Percentiles rank a stretch among this genome's conserved stretches.
Conservation (phyloP, 2,797 vertebrate genomes). For the Falco cherrug region DNA sequence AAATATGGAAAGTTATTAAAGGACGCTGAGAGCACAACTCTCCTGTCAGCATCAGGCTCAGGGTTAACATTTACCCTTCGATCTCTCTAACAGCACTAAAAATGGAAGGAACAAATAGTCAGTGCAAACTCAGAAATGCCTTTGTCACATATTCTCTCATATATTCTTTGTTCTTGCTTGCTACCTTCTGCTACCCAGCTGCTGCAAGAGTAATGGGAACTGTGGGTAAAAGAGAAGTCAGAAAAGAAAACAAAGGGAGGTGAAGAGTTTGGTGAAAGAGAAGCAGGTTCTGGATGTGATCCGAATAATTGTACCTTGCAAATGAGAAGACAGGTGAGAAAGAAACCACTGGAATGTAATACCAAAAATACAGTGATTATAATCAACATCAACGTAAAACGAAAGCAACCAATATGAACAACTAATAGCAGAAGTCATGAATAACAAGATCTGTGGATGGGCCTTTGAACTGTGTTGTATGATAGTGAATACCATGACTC, state of each 20-base stretch:
- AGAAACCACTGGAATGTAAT: background rate
- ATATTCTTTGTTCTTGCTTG: background rate
- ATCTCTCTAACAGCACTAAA: background rate
- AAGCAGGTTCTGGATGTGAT: background rate
- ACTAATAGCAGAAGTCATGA: background rate
- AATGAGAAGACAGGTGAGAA: background rate
- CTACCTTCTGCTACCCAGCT: background rate
- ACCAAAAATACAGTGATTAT: background rate
- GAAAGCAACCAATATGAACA: background rate
- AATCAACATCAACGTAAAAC: background rate
- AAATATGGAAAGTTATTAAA: constrained; percentile 11
- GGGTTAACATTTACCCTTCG: background rate
- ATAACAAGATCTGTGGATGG: background rate
- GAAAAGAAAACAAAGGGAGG: background rate
- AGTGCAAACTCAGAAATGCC: background rate
- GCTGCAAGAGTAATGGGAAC: background rate
- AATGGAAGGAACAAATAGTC: background rate
- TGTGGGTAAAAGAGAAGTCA: background rate
- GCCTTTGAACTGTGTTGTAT: background rate
- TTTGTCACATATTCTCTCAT: background rate
- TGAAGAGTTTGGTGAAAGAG: background rate
- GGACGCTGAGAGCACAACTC: background rate
- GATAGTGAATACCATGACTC: background rate
- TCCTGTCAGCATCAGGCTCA: background rate
- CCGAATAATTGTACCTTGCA: background rate